These are phyloP conservation scores for Zaprionus ornatus DNA, from an alignment of 1,140 invertebrate genomes.

Conservation along the genomic window DNA sequence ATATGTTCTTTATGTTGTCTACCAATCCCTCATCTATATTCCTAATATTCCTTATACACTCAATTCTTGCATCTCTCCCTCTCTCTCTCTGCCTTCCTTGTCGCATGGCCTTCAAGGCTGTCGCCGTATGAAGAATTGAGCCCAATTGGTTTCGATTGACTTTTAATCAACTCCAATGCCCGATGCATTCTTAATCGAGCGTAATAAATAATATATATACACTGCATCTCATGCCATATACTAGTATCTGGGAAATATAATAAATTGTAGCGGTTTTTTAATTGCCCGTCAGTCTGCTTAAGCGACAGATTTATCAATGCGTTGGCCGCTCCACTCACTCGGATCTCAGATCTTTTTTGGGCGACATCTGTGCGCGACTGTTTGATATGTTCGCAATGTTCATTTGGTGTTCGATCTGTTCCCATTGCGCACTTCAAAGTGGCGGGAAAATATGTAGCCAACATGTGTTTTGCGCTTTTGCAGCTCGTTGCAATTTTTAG, in stretches of 20 bases:
- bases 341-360: constrained; percentile 19
- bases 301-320: constrained; percentile 29
- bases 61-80: background rate
- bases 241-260: constrained; percentile 1
- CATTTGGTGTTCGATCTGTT: constrained; percentile 9
- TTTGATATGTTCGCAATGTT: constrained; percentile 39
- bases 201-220: constrained; percentile 25
- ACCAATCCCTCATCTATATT: background rate
- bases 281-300: constrained; percentile 45
- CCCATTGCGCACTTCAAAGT: constrained; percentile 53
- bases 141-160: constrained; percentile 73
- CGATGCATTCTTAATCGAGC: constrained; percentile 58
- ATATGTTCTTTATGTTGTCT: background rate
- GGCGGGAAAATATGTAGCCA: constrained; percentile 54
- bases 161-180: constrained; percentile 71
- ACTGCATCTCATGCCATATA: constrained; percentile 4
- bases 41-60: background rate
- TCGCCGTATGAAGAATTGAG: constrained; percentile 44
- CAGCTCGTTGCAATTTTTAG: constrained; percentile 12
- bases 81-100: background rate
- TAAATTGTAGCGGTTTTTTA: constrained; percentile 53
- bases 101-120: constrained; percentile 16
- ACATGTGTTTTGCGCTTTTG: constrained; percentile 63
- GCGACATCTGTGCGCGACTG: constrained; percentile 38
- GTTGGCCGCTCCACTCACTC: constrained; percentile 7